phyloP scores from a whole-genome alignment of 92 coral and sea anemone genomes.

The Palythoa grandis region DNA sequence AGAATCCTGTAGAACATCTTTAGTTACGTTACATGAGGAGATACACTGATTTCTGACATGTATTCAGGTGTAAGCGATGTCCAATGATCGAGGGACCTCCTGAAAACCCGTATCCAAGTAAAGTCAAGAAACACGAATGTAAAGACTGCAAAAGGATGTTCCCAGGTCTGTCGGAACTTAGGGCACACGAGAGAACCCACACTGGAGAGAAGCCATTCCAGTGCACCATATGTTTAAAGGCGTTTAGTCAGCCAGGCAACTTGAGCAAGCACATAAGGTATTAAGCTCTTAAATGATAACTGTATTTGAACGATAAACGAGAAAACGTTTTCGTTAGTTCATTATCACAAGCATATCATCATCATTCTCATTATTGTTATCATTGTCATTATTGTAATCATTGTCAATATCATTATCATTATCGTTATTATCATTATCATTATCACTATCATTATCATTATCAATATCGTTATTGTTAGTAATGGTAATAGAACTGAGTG shows the following conservation, averaged over 20 bases:
- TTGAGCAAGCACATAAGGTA: slow-evolving; percentile 80
- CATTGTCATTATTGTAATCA: too few species aligned
- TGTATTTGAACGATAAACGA: too few species aligned
- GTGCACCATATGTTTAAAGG: slow-evolving; percentile 71
- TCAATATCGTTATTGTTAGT: too few species aligned
- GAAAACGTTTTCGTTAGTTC: too few species aligned
- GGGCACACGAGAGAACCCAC: slow-evolving; percentile 73
- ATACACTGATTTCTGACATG: neutral
- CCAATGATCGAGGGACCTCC: slow-evolving; percentile 87
- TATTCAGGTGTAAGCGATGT: slow-evolving; percentile 76
- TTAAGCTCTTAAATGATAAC: neutral
- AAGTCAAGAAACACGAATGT: slow-evolving; percentile 65
- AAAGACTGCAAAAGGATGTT: slow-evolving; percentile 71
- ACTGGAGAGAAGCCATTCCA: slow-evolving; percentile 87
- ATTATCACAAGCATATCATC: too few species aligned
- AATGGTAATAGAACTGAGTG: too few species aligned
- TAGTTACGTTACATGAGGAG: too few species aligned
- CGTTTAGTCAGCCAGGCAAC: slow-evolving; percentile 85
- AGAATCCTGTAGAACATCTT: too few species aligned
- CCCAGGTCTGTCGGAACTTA: slow-evolving; percentile 87
- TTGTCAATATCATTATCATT: too few species aligned
- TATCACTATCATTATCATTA: too few species aligned
- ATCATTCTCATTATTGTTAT: too few species aligned
- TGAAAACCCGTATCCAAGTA: slow-evolving; percentile 38
- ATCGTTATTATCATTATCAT: too few species aligned